These are phyloP conservation scores for Microplitis mediator DNA, from an alignment of 1,140 invertebrate genomes.

Conservation along the genomic window DNA sequence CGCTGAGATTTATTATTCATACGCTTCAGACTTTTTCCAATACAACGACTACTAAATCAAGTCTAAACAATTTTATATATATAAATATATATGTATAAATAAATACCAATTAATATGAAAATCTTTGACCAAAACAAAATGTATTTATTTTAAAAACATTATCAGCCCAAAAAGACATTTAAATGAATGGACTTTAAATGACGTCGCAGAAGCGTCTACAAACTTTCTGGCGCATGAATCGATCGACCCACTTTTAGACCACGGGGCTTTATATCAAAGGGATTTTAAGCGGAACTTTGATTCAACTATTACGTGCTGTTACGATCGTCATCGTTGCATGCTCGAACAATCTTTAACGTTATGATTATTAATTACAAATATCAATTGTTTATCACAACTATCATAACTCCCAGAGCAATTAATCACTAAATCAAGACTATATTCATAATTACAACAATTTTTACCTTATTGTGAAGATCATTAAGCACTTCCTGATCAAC, in stretches of 20 bases:
- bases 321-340: constrained; percentile 31
- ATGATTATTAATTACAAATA: background rate
- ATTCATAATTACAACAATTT: constrained; percentile 10
- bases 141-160: background rate
- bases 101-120: background rate
- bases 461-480: constrained; percentile 65
- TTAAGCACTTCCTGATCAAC: constrained; percentile 61
- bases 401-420: too few relatives aligned
- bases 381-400: background rate
- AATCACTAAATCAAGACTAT: background rate
- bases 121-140: background rate
- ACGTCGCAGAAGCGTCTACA: constrained; percentile 17
- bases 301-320: constrained; percentile 27
- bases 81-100: too few relatives aligned
- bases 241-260: constrained; percentile 47
- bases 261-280: constrained; percentile 32
- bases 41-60: background rate
- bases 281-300: constrained; percentile 31
- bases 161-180: constrained; percentile 12
- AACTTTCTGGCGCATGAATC: constrained; percentile 36
- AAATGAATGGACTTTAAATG: constrained; percentile 31
- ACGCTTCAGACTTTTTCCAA: constrained; percentile 30
- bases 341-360: background rate
- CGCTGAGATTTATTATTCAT: constrained; percentile 52
- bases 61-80: background rate